Base-by-base conservation (phyloP, 2,888 invertebrate genomes). In the Epinotia ramella region DNA sequence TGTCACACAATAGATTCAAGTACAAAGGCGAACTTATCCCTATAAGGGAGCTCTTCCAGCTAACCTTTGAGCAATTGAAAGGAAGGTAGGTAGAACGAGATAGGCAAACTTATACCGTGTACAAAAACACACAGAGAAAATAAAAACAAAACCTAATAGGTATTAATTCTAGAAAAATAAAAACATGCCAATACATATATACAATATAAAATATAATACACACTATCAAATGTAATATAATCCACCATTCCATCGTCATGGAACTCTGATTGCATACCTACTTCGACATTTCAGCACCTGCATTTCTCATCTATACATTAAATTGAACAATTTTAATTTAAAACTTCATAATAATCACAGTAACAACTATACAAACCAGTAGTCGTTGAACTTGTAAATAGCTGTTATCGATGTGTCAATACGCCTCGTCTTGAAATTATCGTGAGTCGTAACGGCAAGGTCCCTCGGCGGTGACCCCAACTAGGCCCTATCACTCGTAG, bases 371-470 rank as follows among this genome's bases (percentile, higher is more conserved):
- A 63, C 56, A 68, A 71, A 60, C n/a, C 44, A 66, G 20, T 66
- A 77, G 77, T 70, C 73, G 77, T 76, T 77, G 77, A 73, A 77
- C 77, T 77, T 77, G 77, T 77, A 65, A 69, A 73, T 69, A 76
- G 56, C 65, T 66, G 69, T 68, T 77, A 77, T 77, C 73, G 60
- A 56, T 64, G 57, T 74, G 71, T 65, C 72, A 72, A 59, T 64
- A 75, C 28, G 60, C 56, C 65, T 75, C 66, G 49, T 67, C 73
- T 73, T 64, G 53, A 65, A 68, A 65, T 77, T 77, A 73, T 77
- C 77, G 59, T 57, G 20, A 68, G 67, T 60, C 68, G 64, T 73
- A 73, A 67, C 59, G 66, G 62, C 71, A 76, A 72, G 76, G 71
- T 72, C 76, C 44, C 72, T 71, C 70, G 65, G 20, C 76, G 72